Conservation (phyloP, 1,140 invertebrate genomes). For the Wasmannia auropunctata region DNA sequence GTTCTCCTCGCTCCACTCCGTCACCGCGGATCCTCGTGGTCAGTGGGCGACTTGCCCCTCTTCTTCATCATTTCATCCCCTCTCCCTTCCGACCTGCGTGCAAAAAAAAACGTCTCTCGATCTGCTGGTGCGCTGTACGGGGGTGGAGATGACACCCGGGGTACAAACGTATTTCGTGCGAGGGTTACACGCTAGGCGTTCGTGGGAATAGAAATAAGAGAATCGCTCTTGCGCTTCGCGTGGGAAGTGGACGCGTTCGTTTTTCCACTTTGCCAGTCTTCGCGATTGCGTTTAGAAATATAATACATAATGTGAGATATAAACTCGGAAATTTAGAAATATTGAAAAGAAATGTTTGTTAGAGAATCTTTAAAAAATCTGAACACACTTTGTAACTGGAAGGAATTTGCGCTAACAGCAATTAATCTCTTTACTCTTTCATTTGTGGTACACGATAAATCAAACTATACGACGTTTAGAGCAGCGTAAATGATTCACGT, state of each 20-base stretch:
- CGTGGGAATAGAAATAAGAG: constrained; percentile 49
- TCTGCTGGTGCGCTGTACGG: not conserved
- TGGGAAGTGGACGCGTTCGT: not conserved
- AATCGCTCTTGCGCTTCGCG: not conserved
- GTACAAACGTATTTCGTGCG: constrained; percentile 2
- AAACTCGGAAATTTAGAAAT: not conserved
- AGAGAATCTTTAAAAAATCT: not conserved
- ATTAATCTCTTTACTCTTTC: not conserved
- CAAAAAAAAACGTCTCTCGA: constrained; percentile 30
- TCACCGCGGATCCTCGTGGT: not conserved
- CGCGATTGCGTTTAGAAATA: not conserved
- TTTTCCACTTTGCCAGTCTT: not conserved
- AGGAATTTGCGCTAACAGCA: not conserved
- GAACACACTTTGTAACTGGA: not conserved
- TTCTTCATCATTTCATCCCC: not conserved
- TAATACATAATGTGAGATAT: not conserved
- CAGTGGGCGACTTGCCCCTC: not conserved
- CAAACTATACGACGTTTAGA: not conserved
- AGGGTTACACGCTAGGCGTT: constrained; percentile 5
- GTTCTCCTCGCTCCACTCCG: not conserved
- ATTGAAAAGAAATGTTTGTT: not conserved
- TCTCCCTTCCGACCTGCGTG: constrained; percentile 4
- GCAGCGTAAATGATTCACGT: not conserved
- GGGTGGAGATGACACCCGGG: constrained; percentile 27
- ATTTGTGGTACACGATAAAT: not conserved